A percentile compares a stretch with the other conserved stretches of the same genome.
Evolutionary conservation across 30 jellyfish, hydroid and myxozoan genomes (phyloP).

Genomic region (Hydractinia echinata): DNA sequence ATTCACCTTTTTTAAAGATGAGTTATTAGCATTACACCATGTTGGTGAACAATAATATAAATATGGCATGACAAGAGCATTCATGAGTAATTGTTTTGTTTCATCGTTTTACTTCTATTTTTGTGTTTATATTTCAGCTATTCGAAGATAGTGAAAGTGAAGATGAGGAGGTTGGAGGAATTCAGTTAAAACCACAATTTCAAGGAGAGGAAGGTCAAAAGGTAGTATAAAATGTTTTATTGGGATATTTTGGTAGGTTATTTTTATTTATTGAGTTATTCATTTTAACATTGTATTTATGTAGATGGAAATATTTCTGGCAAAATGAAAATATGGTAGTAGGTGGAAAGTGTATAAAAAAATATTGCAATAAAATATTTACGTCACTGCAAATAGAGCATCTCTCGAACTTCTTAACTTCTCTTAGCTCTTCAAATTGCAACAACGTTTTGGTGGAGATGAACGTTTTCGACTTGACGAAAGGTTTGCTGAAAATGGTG

Average conservation of each 20-base stretch:
- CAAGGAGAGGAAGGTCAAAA: conserved; percentile 80
- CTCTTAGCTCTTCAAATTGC: conserved; percentile 65
- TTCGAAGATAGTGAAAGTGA: conserved; percentile 21
- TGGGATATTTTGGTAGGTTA: not conserved
- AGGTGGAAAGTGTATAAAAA: not conserved
- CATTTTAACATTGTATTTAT: not conserved
- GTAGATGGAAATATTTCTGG: too few species aligned
- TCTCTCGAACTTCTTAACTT: not conserved
- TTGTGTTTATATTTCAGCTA: not conserved
- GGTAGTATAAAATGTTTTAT: conserved; percentile 29
- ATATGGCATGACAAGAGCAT: too few species aligned
- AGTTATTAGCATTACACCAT: too few species aligned
- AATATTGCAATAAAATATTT: not conserved
- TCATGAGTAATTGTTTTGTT: too few species aligned
- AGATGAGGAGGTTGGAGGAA: conserved; percentile 50
- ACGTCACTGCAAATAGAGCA: not conserved
- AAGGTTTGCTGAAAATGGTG: conserved; percentile 62
- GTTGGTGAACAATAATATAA: too few species aligned
- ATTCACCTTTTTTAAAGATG: too few species aligned
- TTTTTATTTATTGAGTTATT: too few species aligned
- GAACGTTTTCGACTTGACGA: conserved; percentile 78
- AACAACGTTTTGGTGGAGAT: conserved; percentile 61
- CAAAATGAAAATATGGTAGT: too few species aligned
- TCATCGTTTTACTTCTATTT: not conserved
- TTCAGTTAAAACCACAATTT: conserved; percentile 65